phyloP scores from a whole-genome alignment of 2,113 vertebrate genomes.

The Panthera leo region DNA sequence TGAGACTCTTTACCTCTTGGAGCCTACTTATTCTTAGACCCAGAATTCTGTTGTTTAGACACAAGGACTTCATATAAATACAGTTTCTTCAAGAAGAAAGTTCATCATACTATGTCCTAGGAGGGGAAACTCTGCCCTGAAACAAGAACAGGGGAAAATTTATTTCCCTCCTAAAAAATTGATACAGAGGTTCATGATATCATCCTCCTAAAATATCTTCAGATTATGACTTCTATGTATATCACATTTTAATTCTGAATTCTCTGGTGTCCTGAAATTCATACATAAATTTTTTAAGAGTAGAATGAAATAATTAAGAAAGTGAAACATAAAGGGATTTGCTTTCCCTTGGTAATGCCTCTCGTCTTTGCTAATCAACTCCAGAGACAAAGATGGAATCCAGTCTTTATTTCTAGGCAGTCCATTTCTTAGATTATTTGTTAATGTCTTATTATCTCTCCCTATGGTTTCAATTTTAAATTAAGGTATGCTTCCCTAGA shows the following conservation, averaged over 20 bases:
- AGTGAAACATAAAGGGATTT: background rate
- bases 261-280: background rate
- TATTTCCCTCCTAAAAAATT: background rate
- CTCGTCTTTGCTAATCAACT: background rate
- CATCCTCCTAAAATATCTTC: background rate
- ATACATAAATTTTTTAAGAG: background rate
- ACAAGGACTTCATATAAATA: background rate
- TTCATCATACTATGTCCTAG: background rate
- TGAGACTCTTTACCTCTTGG: background rate
- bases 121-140: background rate
- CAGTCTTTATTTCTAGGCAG: background rate
- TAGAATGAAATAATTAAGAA: background rate
- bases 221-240: background rate
- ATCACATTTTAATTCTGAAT: constrained; percentile 29
- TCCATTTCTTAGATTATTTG: background rate
- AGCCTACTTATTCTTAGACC: background rate
- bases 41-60: background rate
- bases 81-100: background rate
- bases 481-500: background rate
- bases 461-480: constrained; percentile 2
- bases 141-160: background rate
- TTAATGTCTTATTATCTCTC: background rate
- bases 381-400: background rate
- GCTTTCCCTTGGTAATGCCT: background rate
- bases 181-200: background rate